Percentiles rank a stretch among this genome's conserved stretches.
Conservation (phyloP, 2,797 vertebrate species). For the Ataeniobius toweri region DNA sequence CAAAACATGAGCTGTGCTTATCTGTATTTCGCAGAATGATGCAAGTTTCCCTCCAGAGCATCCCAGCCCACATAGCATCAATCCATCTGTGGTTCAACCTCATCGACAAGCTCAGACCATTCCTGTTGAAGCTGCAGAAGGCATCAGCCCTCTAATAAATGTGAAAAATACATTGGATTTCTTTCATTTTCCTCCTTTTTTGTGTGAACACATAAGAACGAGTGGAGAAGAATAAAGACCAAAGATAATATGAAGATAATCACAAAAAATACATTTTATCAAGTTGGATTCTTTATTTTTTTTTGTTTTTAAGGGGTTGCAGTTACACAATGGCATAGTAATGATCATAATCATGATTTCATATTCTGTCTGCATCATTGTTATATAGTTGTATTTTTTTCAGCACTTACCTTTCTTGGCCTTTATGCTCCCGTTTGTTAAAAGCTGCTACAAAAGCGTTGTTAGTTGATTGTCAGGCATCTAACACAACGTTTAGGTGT, state of each 20-base stretch:
- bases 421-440: not conserved
- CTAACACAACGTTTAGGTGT: not conserved
- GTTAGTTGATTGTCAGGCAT: not conserved
- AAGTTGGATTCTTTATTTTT: not conserved
- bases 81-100: slow-evolving; percentile 44
- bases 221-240: not conserved
- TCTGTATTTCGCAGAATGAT: slow-evolving; percentile 63
- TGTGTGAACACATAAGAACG: not conserved
- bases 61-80: slow-evolving; percentile 35
- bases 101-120: slow-evolving; percentile 37
- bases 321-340: not conserved
- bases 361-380: not conserved
- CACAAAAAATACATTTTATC: not conserved
- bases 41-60: slow-evolving; percentile 48
- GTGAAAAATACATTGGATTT: slow-evolving; percentile 1
- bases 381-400: not conserved
- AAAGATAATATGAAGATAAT: not conserved
- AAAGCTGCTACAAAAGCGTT: not conserved
- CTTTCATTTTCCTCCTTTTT: not conserved
- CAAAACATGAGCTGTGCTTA: slow-evolving; percentile 51
- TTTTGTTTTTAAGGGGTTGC: not conserved
- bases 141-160: slow-evolving; percentile 30
- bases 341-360: not conserved
- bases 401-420: not conserved
- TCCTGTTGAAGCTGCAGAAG: slow-evolving; percentile 22